phyloP scores from a whole-genome alignment of 2,888 invertebrate genomes.

The Smittia aterrima region DNA sequence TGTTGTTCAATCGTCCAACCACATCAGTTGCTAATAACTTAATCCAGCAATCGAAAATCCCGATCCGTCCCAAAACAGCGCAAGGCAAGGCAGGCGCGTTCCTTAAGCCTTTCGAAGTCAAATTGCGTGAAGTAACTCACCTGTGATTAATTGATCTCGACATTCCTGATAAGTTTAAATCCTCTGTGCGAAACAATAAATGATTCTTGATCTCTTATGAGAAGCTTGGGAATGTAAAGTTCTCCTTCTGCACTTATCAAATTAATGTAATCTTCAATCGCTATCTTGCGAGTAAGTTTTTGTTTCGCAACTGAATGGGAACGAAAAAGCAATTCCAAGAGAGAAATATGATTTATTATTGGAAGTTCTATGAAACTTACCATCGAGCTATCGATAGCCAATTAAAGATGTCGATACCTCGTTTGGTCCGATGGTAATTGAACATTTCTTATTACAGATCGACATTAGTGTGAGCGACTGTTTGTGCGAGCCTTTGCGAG shows the following conservation, averaged over 20 bases:
- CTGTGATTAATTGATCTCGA: background rate
- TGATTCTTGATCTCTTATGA: background rate
- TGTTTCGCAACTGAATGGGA: background rate
- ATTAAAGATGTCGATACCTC: conserved; percentile 31
- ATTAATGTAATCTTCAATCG: conserved; percentile 36
- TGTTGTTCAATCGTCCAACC: background rate
- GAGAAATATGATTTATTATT: conserved; percentile 31
- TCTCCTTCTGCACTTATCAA: conserved; percentile 33
- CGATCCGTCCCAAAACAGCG: background rate
- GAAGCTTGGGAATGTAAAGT: background rate
- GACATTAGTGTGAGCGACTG: conserved; percentile 24
- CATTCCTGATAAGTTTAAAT: no score
- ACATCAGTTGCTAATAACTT: background rate
- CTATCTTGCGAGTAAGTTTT: background rate
- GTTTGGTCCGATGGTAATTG: conserved; percentile 11
- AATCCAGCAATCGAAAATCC: background rate
- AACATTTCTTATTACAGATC: conserved; percentile 19
- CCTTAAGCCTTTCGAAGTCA: background rate
- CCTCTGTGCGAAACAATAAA: background rate
- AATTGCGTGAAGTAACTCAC: background rate
- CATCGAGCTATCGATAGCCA: conserved; percentile 29
- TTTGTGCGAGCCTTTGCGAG: background rate
- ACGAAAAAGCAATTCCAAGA: background rate
- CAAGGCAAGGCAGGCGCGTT: background rate
- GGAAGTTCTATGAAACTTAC: background rate